Evolutionary conservation across 2,888 invertebrate species (phyloP).

Genomic region (Agriotes lineatus): DNA sequence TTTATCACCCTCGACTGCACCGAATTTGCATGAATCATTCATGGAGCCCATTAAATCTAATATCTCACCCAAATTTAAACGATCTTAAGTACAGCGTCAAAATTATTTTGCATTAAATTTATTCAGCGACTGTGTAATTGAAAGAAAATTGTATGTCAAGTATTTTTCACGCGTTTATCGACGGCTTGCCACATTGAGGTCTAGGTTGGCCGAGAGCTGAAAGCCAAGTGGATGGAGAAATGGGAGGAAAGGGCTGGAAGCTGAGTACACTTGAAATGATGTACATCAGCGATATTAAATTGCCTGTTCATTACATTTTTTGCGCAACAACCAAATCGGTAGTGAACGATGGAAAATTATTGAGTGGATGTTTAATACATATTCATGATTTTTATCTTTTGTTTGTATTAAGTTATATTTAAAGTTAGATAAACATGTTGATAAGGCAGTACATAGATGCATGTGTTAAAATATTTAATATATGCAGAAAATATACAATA

Average conservation of each 20-base stretch:
- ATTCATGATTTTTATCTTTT: too few relatives aligned
- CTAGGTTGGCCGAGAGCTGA: conserved; percentile 44
- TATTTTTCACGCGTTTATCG: conserved; percentile 42
- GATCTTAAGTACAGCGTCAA: background rate
- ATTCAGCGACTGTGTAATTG: conserved; percentile 28
- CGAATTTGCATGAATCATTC: conserved; percentile 3
- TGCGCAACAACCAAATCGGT: too few relatives aligned
- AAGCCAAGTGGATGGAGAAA: conserved; percentile 39
- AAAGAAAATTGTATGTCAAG: conserved; percentile 45
- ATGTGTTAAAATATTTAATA: too few relatives aligned
- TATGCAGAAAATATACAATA: too few relatives aligned
- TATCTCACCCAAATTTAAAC: conserved; percentile 1
- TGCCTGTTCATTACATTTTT: conserved; percentile 30
- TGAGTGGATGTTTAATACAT: too few relatives aligned
- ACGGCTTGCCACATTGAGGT: conserved; percentile 36
- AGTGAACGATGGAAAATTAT: too few relatives aligned
- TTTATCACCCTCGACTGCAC: background rate
- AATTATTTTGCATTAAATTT: conserved; percentile 20
- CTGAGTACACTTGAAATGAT: conserved; percentile 43
- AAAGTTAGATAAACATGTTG: too few relatives aligned
- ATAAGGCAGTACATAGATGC: too few relatives aligned
- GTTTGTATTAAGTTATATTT: too few relatives aligned
- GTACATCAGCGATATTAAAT: conserved; percentile 47
- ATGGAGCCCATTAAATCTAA: conserved; percentile 8
- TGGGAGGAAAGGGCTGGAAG: conserved; percentile 27